Conservation (phyloP, 1,140 invertebrate genomes). For the Drosophila bocqueti region DNA sequence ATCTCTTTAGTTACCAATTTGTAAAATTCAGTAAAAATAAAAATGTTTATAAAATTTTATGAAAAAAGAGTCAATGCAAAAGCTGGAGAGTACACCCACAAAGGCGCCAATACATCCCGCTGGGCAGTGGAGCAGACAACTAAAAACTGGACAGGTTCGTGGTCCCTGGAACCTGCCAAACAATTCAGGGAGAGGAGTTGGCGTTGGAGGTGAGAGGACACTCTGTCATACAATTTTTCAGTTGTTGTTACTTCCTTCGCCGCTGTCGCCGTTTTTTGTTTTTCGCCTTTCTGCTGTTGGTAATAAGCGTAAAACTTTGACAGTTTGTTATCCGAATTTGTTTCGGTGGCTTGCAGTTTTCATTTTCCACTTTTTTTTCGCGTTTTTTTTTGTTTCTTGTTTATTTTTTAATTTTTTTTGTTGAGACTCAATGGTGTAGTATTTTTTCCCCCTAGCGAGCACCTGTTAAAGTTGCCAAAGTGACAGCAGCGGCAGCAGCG, state of each 20-base stretch:
- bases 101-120: conserved; percentile 18
- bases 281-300: conserved; percentile 43
- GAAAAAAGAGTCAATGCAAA: neutral
- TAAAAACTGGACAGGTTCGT: conserved; percentile 46
- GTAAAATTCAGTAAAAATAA: conserved; percentile 5
- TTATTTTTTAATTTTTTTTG: conserved; percentile 20
- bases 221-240: conserved; percentile 68
- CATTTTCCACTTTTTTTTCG: conserved; percentile 18
- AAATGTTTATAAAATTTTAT: neutral
- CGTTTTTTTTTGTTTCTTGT: conserved; percentile 22
- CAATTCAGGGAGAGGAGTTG: conserved; percentile 1
- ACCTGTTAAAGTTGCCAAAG: conserved; percentile 69
- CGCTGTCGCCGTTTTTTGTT: conserved; percentile 4
- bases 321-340: conserved; percentile 82
- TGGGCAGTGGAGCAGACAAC: conserved; percentile 24
- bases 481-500: conserved; percentile 59
- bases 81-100: conserved; percentile 9
- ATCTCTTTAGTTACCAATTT: conserved; percentile 35
- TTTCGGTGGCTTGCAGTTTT: conserved; percentile 61
- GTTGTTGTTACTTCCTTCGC: conserved; percentile 40
- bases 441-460: conserved; percentile 56
- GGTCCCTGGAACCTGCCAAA: conserved; percentile 32
- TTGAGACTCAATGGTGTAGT: neutral
- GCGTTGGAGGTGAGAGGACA: conserved; percentile 31
- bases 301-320: conserved; percentile 81